Evolutionary conservation across 2,113 vertebrate species (phyloP), one percentile per base, ranked within the genome.

Genomic region (Ceuthmochares aereus): DNA sequence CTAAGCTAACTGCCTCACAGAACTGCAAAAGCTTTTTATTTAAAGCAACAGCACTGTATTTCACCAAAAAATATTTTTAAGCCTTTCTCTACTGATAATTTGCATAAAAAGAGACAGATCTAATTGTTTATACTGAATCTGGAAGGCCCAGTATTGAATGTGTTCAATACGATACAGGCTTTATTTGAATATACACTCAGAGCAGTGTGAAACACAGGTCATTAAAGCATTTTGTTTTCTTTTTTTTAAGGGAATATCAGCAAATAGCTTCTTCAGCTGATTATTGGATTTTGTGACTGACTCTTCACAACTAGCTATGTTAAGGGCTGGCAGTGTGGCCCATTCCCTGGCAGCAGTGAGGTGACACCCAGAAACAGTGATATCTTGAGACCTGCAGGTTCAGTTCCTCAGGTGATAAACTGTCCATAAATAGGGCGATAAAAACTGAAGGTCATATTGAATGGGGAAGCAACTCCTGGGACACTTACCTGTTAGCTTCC

Each of bases 41-140:
- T 96, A 94, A 98, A 97, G 96, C 84, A 96, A 96, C 89, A 97
- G 73, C 70, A 51, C 84, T 69, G 91, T 96, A 92, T 96, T 96
- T 97, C 91, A 89, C 76, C 81, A 91, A 96, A 93, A 97, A 96
- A 96, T 95, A 96, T 96, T 97, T 96, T 96, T 90, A 94, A 97
- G 95, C 36, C 75, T 96, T 96, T 92, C 63, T 49, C 66, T 94
- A 89, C 90, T 40, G 12, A 95, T 96, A 95, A 96, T 97, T 97
- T 32, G 16, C 97, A 92, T 97, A 78, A 93, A 93, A 58, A 95
- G 72, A 96, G 86, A 84, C 89, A 92, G 83, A 84, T 92, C 93
- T 95, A 96, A 98, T 97, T 96, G 97, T 97, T 98, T 97, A 94
- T 97, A 87, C 79, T 80, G 91, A 95, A 96, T 91, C 84, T 94